phyloP scores from a whole-genome alignment of 2,797 vertebrate genomes.

The Scolopax rusticola region DNA sequence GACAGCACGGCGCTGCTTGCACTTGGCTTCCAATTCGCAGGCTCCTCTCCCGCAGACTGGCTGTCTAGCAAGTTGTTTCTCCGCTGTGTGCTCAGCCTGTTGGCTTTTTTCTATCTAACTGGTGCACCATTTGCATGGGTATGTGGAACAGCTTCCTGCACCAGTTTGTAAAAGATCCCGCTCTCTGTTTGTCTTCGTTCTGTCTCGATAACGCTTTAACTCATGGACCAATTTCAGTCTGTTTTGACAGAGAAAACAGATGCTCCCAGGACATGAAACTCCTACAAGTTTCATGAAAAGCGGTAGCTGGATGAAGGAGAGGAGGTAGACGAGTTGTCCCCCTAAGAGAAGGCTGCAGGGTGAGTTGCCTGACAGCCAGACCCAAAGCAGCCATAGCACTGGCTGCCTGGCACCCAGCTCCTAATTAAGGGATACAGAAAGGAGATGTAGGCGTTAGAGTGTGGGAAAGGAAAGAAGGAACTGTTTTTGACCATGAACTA shows the following conservation, averaged over 20 bases:
- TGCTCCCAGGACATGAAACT: background rate
- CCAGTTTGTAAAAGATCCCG: background rate
- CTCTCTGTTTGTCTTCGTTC: background rate
- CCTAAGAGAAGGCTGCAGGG: background rate
- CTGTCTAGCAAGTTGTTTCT: slow-evolving; percentile 31
- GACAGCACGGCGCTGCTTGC: background rate
- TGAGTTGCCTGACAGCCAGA: background rate
- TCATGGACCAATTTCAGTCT: background rate
- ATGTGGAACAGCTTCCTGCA: background rate
- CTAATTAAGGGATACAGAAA: background rate
- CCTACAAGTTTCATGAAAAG: background rate
- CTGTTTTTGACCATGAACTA: background rate
- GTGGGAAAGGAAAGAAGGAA: background rate
- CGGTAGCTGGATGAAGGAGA: background rate
- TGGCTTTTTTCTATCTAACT: background rate
- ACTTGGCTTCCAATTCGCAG: rapidly evolving
- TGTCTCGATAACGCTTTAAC: background rate
- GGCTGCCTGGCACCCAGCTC: background rate
- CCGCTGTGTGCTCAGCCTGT: background rate
- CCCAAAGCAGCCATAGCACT: rapidly evolving
- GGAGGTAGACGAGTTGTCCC: background rate
- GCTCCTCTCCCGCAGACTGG: slow-evolving; percentile 11
- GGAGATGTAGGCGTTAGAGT: background rate
- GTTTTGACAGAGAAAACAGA: background rate
- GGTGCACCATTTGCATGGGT: background rate